These are phyloP conservation scores for Terrapene triunguis DNA, from an alignment of 2,113 vertebrate genomes.

Conservation along the genomic window DNA sequence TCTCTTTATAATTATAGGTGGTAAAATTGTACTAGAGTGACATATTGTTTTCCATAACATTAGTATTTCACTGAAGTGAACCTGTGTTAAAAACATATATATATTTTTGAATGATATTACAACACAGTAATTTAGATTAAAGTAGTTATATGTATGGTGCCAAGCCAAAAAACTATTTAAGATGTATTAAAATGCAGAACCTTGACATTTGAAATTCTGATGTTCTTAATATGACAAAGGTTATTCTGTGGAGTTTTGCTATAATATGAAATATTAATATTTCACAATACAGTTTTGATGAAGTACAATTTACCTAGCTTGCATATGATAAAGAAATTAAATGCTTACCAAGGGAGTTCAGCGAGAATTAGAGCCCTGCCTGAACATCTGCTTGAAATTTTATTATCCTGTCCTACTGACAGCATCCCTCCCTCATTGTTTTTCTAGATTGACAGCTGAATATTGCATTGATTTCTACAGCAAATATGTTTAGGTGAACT, in stretches of 20 bases:
- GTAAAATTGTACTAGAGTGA: constrained; percentile 40
- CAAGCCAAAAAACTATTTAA: constrained; percentile 77
- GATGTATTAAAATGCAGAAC: constrained; percentile 82
- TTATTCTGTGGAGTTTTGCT: constrained; percentile 84
- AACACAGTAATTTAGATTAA: constrained; percentile 67
- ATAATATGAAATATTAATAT: constrained; percentile 88
- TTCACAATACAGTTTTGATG: constrained; percentile 87
- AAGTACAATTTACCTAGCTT: constrained; percentile 84
- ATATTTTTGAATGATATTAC: constrained; percentile 67
- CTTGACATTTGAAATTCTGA: constrained; percentile 85
- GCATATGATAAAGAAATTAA: constrained; percentile 89
- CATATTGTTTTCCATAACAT: constrained; percentile 53
- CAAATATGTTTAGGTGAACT: constrained; percentile 84
- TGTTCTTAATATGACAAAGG: constrained; percentile 83
- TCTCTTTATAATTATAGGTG: constrained; percentile 35
- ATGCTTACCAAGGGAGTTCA: constrained; percentile 86
- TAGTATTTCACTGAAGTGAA: constrained; percentile 63
- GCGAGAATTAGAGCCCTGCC: constrained; percentile 83
- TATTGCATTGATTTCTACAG: constrained; percentile 82
- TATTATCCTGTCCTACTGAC: constrained; percentile 85
- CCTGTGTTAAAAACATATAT: constrained; percentile 45
- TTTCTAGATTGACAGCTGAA: constrained; percentile 85
- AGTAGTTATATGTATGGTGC: constrained; percentile 74
- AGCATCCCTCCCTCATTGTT: constrained; percentile 79
- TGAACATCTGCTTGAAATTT: constrained; percentile 88